Evolutionary conservation across 2,888 invertebrate species (phyloP), one percentile per base, ranked within the genome.

Genomic region (Pristionchus arcanus): DNA sequence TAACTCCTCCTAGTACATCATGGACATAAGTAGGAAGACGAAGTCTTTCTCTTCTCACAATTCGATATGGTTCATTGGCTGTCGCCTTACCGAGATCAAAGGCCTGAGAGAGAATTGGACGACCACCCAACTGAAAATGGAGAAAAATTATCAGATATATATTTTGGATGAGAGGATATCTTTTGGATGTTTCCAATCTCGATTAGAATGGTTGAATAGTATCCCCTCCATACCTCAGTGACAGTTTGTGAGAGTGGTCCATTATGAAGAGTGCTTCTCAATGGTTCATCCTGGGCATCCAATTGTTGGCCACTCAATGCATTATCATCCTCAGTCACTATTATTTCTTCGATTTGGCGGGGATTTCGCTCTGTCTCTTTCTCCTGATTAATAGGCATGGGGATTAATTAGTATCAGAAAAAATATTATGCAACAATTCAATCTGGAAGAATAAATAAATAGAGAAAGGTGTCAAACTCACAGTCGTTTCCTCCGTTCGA

Each of bases 71-170:
- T 49, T 89, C 89, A 49, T 89, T 81, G 11, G 89, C 81, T 21
- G 59, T 53, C 2, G 89, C 89, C 63, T 83, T 81, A 9, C 89
- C 83, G 15, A 89, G 89, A 89, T 89, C 89, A 49, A 89, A 89
- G 25, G 89, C 89, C 34, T 89, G 89, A 42, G 89, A 89, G 59
- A 89, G 89, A 66, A 89, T 89, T 1, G 89, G 89, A 63, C 89
- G 89, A 59, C 89, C 89, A 25, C 89, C 89, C 83, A 89, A 83
- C 89, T 89, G 81, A 42, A 89, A 19, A 5, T 25, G 42, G 42
- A 3, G 49, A 55, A 31, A 13, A 34, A 16, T 53, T n/a, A 19
- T n/a, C 19, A 28, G 53, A 55, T 84, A 15, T 55, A 4, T 77
- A 28, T 19, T 84, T 55, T 15, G 31, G 28, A 68, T 87, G 34